A percentile compares a stretch with the other conserved stretches of the same genome.
phyloP scores from a whole-genome alignment of 2,797 vertebrate genomes.

The Falco biarmicus region DNA sequence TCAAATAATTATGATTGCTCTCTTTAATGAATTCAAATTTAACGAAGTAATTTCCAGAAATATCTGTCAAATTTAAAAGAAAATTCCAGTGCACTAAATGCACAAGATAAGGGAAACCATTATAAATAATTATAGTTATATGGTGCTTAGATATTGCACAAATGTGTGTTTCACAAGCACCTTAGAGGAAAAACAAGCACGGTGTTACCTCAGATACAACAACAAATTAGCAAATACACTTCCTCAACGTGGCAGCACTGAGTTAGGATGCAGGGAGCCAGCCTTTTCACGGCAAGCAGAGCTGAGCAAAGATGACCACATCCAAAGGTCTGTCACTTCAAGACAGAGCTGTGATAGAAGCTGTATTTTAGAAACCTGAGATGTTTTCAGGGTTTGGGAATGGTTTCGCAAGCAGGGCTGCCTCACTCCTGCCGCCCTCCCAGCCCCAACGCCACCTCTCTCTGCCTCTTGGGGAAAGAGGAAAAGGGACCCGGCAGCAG shows the following conservation, averaged over 20 bases:
- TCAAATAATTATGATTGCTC: conserved; percentile 52
- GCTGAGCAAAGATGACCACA: background rate
- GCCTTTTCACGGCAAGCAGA: background rate
- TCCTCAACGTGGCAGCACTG: background rate
- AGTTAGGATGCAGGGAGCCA: background rate
- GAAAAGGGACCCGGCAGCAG: background rate
- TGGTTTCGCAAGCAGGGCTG: background rate
- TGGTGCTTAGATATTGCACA: background rate
- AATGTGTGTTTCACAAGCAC: background rate
- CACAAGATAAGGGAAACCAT: background rate
- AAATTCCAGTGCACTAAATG: conserved; percentile 25
- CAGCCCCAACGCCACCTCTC: rapidly evolving
- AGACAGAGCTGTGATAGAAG: background rate
- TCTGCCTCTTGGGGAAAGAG: background rate
- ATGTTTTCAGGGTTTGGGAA: background rate
- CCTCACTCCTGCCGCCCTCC: background rate
- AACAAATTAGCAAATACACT: background rate
- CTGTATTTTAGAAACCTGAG: background rate
- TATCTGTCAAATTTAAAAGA: conserved; percentile 45
- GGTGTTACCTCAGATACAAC: background rate
- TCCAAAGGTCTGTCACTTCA: background rate
- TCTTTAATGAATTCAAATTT: conserved; percentile 46
- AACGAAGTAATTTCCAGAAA: conserved; percentile 40
- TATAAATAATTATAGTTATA: background rate
- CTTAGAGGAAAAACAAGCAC: background rate